Evolutionary conservation across 30 jellyfish, hydroid and myxozoan species (phyloP).

Genomic region (Pelagia noctiluca): DNA sequence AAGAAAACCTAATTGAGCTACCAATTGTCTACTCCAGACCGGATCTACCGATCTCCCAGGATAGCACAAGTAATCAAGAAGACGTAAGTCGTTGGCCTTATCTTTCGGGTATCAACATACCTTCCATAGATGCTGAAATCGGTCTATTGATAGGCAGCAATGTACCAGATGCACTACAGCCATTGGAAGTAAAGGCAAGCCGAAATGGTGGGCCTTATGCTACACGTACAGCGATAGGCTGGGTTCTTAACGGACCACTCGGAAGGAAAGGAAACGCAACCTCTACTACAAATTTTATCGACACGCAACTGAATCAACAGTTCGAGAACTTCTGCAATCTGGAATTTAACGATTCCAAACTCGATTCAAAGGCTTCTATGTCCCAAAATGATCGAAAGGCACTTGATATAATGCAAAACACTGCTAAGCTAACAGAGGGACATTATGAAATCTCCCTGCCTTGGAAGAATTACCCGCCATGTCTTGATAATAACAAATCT

Average conservation of each 20-base stretch:
- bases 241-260: constrained; percentile 45
- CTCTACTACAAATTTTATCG: too few species aligned
- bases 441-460: constrained; percentile 57
- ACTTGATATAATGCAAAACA: background rate
- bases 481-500: constrained; percentile 41
- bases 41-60: constrained; percentile 20
- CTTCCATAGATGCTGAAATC: constrained; percentile 9
- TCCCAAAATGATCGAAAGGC: too few species aligned
- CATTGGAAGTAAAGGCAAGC: constrained; percentile 26
- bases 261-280: constrained; percentile 34
- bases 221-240: constrained; percentile 6
- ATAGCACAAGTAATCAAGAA: constrained; percentile 33
- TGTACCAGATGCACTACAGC: constrained; percentile 35
- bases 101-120: constrained; percentile 10
- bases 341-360: background rate
- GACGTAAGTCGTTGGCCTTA: constrained; percentile 38
- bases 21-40: constrained; percentile 38
- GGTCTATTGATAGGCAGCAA: constrained; percentile 50
- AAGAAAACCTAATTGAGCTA: constrained; percentile 2
- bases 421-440: constrained; percentile 47
- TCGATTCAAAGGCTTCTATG: background rate
- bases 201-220: constrained; percentile 19
- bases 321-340: too few species aligned
- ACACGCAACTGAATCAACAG: too few species aligned
- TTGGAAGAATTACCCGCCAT: constrained; percentile 24